A percentile compares a stretch with the other conserved stretches of the same genome.
Evolutionary conservation across 2,888 invertebrate genomes (phyloP).

Genomic region (Cephus nigrinus): DNA sequence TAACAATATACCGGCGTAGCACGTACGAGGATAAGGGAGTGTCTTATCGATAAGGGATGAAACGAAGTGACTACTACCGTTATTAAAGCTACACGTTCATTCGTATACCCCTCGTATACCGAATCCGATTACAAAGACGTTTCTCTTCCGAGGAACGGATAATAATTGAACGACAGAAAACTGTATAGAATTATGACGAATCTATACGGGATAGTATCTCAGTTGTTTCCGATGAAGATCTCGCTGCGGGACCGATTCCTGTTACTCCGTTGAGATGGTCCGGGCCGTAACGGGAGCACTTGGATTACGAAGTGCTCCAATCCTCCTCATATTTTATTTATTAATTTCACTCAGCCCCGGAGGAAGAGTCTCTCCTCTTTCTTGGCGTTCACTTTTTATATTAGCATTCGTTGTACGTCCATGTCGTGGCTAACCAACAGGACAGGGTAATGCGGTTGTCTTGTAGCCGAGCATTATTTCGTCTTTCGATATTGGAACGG

Average conservation of each 20-base stretch:
- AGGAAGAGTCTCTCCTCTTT: constrained; percentile 19
- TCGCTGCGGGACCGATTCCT: neutral
- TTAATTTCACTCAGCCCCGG: constrained; percentile 32
- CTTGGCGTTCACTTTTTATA: constrained; percentile 40
- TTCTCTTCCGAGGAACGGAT: neutral
- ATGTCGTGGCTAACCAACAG: constrained; percentile 16
- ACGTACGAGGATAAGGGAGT: neutral
- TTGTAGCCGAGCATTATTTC: constrained; percentile 55
- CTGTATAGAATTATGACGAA: neutral
- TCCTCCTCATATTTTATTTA: constrained; percentile 39
- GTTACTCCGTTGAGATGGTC: neutral
- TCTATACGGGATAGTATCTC: neutral
- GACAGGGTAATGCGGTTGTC: constrained; percentile 54
- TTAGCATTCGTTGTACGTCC: constrained; percentile 39
- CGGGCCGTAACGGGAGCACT: neutral
- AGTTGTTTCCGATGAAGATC: neutral
- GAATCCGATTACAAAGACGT: neutral
- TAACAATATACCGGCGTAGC: neutral
- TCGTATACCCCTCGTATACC: neutral
- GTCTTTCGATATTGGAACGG: constrained; percentile 53
- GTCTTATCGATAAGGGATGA: neutral
- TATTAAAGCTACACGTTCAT: neutral
- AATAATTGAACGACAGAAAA: neutral
- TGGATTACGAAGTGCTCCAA: neutral
- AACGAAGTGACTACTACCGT: neutral